These are phyloP conservation scores for Halictus ligatus DNA, from an alignment of 2,888 invertebrate genomes.

Conservation along the genomic window DNA sequence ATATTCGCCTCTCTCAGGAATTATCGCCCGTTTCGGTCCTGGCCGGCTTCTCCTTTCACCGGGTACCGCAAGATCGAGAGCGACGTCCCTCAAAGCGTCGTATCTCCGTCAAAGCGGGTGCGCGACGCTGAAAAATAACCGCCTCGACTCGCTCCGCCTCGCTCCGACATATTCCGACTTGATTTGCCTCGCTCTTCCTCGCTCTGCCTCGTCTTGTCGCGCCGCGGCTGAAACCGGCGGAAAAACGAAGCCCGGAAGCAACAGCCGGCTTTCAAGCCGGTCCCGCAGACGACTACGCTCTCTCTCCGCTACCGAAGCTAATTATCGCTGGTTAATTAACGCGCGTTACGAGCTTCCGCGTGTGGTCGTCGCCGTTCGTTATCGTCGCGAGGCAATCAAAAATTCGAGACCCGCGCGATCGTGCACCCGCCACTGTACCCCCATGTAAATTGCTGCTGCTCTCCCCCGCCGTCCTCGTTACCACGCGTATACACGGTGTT, in stretches of 20 bases:
- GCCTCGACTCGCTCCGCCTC: not conserved
- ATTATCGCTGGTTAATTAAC: slow-evolving; percentile 56
- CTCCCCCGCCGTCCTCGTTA: slow-evolving; percentile 25
- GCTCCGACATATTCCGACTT: not conserved
- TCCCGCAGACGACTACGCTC: slow-evolving; percentile 25
- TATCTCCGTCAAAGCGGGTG: not conserved
- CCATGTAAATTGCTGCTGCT: slow-evolving; percentile 44
- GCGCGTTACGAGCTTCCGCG: slow-evolving; percentile 19
- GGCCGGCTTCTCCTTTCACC: slow-evolving; percentile 24
- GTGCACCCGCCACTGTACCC: not conserved
- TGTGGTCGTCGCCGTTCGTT: slow-evolving; percentile 27
- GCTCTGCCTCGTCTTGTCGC: not conserved
- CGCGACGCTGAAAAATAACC: slow-evolving; percentile 12
- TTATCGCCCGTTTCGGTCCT: slow-evolving; percentile 42
- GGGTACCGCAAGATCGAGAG: slow-evolving; percentile 26
- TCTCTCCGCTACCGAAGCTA: slow-evolving; percentile 37
- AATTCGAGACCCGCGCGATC: slow-evolving; percentile 40
- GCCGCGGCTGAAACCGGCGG: slow-evolving; percentile 19
- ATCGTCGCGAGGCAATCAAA: slow-evolving; percentile 37
- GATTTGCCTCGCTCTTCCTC: not conserved
- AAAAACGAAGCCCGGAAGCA: slow-evolving; percentile 16
- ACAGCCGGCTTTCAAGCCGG: slow-evolving; percentile 14
- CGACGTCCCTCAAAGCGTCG: slow-evolving; percentile 15
- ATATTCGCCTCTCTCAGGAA: slow-evolving; percentile 55
- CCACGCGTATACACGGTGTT: not conserved